A percentile compares a stretch with the other conserved stretches of the same genome.
phyloP scores from a whole-genome alignment of 2,888 invertebrate species.

The Macrosoma leucophasiata region DNA sequence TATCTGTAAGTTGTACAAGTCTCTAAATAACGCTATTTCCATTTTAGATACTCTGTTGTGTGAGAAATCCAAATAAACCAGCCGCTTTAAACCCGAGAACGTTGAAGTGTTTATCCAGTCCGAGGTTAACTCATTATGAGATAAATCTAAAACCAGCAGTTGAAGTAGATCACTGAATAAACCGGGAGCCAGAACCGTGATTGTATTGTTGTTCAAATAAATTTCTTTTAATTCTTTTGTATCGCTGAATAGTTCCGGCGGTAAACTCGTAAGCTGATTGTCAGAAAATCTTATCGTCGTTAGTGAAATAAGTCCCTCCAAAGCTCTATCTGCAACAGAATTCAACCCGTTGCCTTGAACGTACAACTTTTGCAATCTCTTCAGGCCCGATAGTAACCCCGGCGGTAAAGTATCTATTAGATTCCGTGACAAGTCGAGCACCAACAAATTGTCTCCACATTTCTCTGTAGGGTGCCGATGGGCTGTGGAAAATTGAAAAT shows the following conservation, averaged over 20 bases:
- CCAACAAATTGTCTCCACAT: conserved; percentile 81
- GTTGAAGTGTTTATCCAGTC: conserved; percentile 90
- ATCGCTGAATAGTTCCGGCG: conserved; percentile 88
- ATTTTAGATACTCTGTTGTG: conserved; percentile 84
- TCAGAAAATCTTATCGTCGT: conserved; percentile 85
- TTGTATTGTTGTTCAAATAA: conserved; percentile 87
- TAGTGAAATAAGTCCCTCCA: conserved; percentile 83
- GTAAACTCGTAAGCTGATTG: conserved; percentile 86
- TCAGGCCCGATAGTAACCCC: conserved; percentile 81
- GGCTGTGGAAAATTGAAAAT: conserved; percentile 81
- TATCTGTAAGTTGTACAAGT: conserved; percentile 86
- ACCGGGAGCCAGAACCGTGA: conserved; percentile 87
- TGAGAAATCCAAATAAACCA: conserved; percentile 86
- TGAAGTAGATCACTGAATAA: conserved; percentile 85
- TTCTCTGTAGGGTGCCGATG: conserved; percentile 76
- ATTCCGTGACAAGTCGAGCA: conserved; percentile 86
- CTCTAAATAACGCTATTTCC: conserved; percentile 85
- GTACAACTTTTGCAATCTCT: conserved; percentile 82
- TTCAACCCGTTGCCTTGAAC: conserved; percentile 85
- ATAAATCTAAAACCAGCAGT: conserved; percentile 84
- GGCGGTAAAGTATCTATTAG: conserved; percentile 84
- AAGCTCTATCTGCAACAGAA: conserved; percentile 84
- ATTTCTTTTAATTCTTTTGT: conserved; percentile 86
- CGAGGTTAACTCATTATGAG: conserved; percentile 85
- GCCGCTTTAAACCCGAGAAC: conserved; percentile 83